These are phyloP conservation scores for Polyodon spathula DNA, from an alignment of 2,113 vertebrate species.

Conservation along the genomic window DNA sequence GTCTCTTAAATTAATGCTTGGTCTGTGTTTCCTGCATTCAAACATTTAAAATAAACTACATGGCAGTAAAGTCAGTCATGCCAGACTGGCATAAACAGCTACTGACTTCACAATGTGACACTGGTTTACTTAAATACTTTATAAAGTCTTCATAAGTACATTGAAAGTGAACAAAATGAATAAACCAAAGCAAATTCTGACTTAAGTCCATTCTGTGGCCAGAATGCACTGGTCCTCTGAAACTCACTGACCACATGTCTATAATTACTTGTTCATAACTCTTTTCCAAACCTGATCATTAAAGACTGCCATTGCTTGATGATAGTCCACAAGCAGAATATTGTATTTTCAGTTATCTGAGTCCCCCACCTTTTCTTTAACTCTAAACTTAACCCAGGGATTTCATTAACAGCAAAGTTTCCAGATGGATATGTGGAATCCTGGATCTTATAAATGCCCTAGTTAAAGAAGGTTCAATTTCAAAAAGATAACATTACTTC, in stretches of 20 bases:
- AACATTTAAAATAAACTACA: no score
- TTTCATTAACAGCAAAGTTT: not conserved
- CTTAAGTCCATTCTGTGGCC: not conserved
- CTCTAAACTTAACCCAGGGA: not conserved
- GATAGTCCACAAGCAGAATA: not conserved
- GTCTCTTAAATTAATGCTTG: not conserved
- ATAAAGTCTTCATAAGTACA: not conserved
- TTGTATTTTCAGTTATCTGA: not conserved
- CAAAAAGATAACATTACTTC: not conserved
- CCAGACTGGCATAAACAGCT: no score
- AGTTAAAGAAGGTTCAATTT: not conserved
- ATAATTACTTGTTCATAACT: not conserved
- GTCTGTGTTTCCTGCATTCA: no score
- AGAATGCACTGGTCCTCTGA: not conserved
- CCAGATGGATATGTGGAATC: not conserved
- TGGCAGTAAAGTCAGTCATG: no score
- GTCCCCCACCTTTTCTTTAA: not conserved
- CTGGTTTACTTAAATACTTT: no score
- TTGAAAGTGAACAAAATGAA: not conserved
- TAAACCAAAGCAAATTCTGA: not conserved
- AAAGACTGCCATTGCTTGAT: not conserved
- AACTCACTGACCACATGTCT: not conserved
- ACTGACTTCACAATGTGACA: no score
- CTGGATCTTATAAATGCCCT: not conserved
- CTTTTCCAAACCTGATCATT: not conserved